Base-by-base conservation (phyloP, 2,113 vertebrate genomes). In the Hippotragus niger region DNA sequence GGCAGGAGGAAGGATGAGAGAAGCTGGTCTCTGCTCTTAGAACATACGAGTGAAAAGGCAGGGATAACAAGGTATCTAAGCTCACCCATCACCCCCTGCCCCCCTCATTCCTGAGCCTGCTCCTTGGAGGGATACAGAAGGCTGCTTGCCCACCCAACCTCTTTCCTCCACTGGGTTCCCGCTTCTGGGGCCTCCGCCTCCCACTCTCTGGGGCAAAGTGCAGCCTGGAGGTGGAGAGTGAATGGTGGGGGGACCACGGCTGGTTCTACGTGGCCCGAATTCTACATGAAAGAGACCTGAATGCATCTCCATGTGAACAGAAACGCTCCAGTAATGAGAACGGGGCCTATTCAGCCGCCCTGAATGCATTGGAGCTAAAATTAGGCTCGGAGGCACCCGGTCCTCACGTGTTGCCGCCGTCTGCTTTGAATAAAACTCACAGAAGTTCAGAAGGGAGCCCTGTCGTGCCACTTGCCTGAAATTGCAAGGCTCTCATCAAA, bases 341-440 rank as follows among this genome's bases (percentile, higher is more conserved):
- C 7, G 33, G 29, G 76, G n/a, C 40, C 91, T 43, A 11, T 88
- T 93, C 71, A 47, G 58, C 23, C 27, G 7, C 53, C 40, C 31
- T 58, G 67, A 36, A 45, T 45, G 55, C 36, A 0, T 31, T 12
- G 14, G 86, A 82, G 52, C 80, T 94, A 87, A 80, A 45, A 87
- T 80, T n/a, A 57, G 80, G 27, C 13, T n/a, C 6, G 2, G 45
- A 57, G 43, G 80, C 58, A 16, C 57, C 64, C n/a, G 33, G 21
- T 80, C 23, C 62, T 45, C 47, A 14, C 45, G 36, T 9, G 4
- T 27, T 19, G 43, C 90, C 13, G 9, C 9, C 3, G 62, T 31
- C 81, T 57, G 57, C 87, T 97, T 85, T 88, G 92, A 95, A 64
- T 55, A 74, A 85, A 87, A 74, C 52, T 29, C 43, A 64, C 36